Base-by-base conservation (phyloP, 2,113 vertebrate species). In the Nothocercus julius region DNA sequence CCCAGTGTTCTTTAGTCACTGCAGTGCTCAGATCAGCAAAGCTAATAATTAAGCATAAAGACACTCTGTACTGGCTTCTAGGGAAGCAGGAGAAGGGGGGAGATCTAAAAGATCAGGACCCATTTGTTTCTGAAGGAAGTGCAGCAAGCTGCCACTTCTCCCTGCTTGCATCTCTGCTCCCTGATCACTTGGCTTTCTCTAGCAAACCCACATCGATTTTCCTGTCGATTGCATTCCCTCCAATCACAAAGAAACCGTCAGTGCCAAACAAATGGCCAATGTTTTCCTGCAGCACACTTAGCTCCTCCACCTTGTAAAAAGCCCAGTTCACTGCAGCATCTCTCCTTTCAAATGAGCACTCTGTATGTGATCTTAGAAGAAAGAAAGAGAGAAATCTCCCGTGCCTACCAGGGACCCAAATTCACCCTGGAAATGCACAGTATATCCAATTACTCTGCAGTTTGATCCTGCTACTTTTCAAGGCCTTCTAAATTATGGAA, bases 401-500 rank as follows among this genome's bases (percentile, higher is more conserved):
- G 18, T 76, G 72, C 72, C 56, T 97, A 77, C 68, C 53, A 82
- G 87, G 89, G 85, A 93, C 95, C 92, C 70, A 91, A 92, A 85
- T 81, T 90, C 83, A 93, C 84, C 61, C 80, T 85, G 54, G 63
- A 93, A 96, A 87, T 44, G 32, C 45, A 40, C 63, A 75, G 77
- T 93, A 80, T 64, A 81, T 90, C 92, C 92, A 97, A 95, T 97
- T 97, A 97, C 9, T 3, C 75, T 44, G 42, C 62, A 89, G 83
- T 82, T 96, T 96, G 97, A 97, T 94, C 82, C 84, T 94, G 84
- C 75, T 88, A 91, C 83, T 93, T 97, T 92, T 96, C 88, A 89
- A 97, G 96, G 90, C 93, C 97, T 97, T 97, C 92, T 98, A 96
- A 98, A 97, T 97, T 96, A 97, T 97, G 96, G 93, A 97, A 97